Conservation (phyloP, 37 sponge, comb jelly and placozoan genomes). For the Ianthella basta region DNA sequence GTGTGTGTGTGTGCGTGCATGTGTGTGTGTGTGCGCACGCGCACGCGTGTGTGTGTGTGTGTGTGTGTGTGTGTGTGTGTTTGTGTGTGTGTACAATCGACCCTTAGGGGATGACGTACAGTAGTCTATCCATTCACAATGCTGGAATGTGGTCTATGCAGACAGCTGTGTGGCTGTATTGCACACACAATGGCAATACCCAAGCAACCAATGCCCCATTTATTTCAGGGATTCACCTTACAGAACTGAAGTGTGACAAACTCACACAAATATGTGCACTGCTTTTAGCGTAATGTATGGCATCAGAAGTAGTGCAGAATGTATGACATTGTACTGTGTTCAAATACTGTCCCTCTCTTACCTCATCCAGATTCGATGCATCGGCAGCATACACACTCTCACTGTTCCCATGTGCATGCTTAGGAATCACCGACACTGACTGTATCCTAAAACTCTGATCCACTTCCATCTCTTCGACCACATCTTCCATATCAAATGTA, state of each 20-base stretch:
- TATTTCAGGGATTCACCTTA: no score
- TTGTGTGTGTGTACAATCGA: not conserved
- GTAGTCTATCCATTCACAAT: not conserved
- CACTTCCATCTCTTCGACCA: constrained; percentile 29
- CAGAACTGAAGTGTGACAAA: no score
- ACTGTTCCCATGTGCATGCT: not conserved
- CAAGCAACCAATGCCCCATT: no score
- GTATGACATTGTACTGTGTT: no score
- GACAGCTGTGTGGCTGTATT: no score
- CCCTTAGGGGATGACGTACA: not conserved
- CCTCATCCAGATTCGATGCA: constrained; percentile 35
- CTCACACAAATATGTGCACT: no score
- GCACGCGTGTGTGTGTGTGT: not conserved
- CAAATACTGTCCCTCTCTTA: no score
- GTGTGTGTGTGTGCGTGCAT: not conserved
- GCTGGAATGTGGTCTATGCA: no score
- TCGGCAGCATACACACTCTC: constrained; percentile 51
- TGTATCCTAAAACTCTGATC: constrained; percentile 49
- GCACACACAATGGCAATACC: no score
- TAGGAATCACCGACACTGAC: constrained; percentile 50
- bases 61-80: constrained; percentile 1
- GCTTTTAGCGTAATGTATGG: no score
- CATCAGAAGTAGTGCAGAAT: no score
- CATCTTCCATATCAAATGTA: constrained; percentile 45
- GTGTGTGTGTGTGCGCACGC: not conserved